Conservation (phyloP, 2,797 vertebrate genomes). For the Steatocranus sp. region DNA sequence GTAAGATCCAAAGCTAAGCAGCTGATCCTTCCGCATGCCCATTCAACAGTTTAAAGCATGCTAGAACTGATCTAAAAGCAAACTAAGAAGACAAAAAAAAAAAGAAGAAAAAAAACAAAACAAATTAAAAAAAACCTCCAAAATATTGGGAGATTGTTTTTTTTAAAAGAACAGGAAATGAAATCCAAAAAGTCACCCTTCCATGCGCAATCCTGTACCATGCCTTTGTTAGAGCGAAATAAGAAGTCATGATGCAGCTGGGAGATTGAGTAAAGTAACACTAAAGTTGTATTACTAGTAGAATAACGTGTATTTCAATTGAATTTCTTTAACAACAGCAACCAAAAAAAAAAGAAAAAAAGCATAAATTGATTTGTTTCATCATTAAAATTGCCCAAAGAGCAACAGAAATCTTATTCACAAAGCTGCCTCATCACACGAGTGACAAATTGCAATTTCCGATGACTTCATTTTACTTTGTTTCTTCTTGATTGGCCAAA, state of each 20-base stretch:
- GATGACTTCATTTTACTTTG: slow-evolving; percentile 50
- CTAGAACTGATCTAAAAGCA: slow-evolving; percentile 91
- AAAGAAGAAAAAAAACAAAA: background rate
- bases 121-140: slow-evolving; percentile 23
- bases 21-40: slow-evolving; percentile 98
- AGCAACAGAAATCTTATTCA: slow-evolving; percentile 41
- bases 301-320: slow-evolving; percentile 57
- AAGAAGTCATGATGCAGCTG: slow-evolving; percentile 93
- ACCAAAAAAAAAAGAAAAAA: background rate
- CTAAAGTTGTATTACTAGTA: slow-evolving; percentile 36
- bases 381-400: slow-evolving; percentile 3
- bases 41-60: slow-evolving; percentile 96
- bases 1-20: slow-evolving; percentile 90
- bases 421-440: slow-evolving; percentile 93
- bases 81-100: slow-evolving; percentile 59
- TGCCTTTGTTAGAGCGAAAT: slow-evolving; percentile 73
- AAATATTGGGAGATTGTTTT: slow-evolving; percentile 68
- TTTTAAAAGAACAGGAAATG: slow-evolving; percentile 48
- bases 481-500: slow-evolving; percentile 61
- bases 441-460: slow-evolving; percentile 50
- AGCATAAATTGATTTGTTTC: slow-evolving; percentile 37
- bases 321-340: slow-evolving; percentile 37
- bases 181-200: slow-evolving; percentile 71
- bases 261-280: slow-evolving; percentile 62
- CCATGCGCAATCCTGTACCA: slow-evolving; percentile 74